Conservation (phyloP, 2,888 invertebrate genomes). For the Andrena bucephala region DNA sequence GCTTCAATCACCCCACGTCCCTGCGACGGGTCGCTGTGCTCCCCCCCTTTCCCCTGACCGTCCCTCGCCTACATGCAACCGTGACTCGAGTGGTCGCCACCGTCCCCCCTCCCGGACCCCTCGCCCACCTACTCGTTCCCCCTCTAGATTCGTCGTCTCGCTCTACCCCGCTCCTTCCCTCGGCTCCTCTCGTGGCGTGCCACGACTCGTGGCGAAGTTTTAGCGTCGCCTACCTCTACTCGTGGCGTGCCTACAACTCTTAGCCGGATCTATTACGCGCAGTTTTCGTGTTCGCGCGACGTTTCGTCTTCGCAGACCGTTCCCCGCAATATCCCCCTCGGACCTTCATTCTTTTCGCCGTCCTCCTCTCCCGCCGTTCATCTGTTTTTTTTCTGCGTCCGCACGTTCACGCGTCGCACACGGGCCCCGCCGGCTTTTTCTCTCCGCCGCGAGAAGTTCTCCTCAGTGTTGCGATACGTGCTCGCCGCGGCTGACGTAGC, state of each 20-base stretch:
- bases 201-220: constrained; percentile 82
- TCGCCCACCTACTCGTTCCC: constrained; percentile 32
- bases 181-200: constrained; percentile 58
- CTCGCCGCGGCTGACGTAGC: constrained; percentile 4
- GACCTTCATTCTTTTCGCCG: constrained; percentile 19
- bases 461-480: constrained; percentile 6
- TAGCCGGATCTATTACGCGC: constrained; percentile 79
- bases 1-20: constrained; percentile 66
- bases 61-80: constrained; percentile 40
- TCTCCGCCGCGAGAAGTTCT: too few relatives aligned
- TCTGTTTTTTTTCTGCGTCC: background rate
- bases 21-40: constrained; percentile 59
- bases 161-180: constrained; percentile 37
- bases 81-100: constrained; percentile 49
- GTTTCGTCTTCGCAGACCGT: constrained; percentile 54
- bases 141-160: constrained; percentile 36
- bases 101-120: constrained; percentile 26
- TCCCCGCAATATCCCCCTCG: constrained; percentile 32
- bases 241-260: constrained; percentile 80
- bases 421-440: constrained; percentile 4
- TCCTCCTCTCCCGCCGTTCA: background rate
- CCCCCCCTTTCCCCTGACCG: constrained; percentile 49
- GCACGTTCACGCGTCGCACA: constrained; percentile 3
- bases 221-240: constrained; percentile 79
- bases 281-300: constrained; percentile 71